Base-by-base conservation (phyloP, 30 jellyfish, hydroid and myxozoan species). In the Kudoa iwatai region DNA sequence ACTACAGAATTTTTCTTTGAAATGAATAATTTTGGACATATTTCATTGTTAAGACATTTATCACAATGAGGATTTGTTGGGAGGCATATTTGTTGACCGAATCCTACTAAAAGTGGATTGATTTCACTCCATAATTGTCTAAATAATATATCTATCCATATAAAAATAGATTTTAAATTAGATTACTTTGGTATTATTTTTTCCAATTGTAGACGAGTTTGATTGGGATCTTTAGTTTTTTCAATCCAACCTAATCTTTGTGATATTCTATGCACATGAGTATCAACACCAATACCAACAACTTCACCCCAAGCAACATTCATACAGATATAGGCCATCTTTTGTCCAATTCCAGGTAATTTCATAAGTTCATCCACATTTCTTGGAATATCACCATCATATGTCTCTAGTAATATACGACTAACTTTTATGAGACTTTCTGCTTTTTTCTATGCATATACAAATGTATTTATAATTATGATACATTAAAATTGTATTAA, bases 291-390 rank as follows among this genome's bases (percentile, higher is more conserved):
- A 11, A 71, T 71, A 0, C 93, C 93, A 1, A 57, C 51, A 53
- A 71, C 64, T 16, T 43, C 42, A 23, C 59, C 42, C 93, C 93
- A 71, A 0, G 93, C 93, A 6, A 74, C 93, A 42, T 50, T 77
- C 93, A 71, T 61, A 40, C 87, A 60, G 11, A 71, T 60, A 36
- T 71, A 62, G 16, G 84, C 93, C 93, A 71, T 71, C 51, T 71
- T 71, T 1, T 86, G 93, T 1, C 93, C 93, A 23, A 71, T 85
- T 20, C 93, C 93, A 23, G 93, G 93, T n/a, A 71, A 44, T 1
- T 83, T 51, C 10, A 53, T 35, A 2, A 71, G 64, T 9, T 83
- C 87, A 34, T 61, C 81, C 6, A 71, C 24, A 4, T 79, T 34
- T 17, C 52, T 65, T 20, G 93, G 93, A 32, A 71, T 71, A 50